These are phyloP conservation scores for Sorex maritimensis DNA, from an alignment of 2,797 vertebrate species.

Conservation along the genomic window DNA sequence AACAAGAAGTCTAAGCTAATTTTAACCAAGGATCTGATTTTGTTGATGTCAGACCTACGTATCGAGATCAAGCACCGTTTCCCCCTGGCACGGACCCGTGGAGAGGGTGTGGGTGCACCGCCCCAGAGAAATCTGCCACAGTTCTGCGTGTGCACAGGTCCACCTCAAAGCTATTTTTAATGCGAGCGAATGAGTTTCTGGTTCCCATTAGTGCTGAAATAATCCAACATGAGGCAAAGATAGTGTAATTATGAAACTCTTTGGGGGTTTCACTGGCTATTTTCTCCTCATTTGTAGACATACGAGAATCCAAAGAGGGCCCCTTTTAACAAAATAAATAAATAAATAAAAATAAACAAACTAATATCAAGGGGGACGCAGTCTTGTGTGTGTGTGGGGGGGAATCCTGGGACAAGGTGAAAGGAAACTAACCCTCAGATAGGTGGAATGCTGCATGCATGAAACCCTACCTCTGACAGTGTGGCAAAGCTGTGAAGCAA, in stretches of 20 bases:
- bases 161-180: constrained; percentile 33
- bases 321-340: neutral
- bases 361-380: no score
- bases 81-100: no score
- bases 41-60: neutral
- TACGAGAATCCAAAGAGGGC: constrained; percentile 52
- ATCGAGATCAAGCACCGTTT: neutral
- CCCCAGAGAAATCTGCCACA: neutral
- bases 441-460: no score
- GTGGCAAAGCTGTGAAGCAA: no score
- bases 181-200: neutral
- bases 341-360: neutral
- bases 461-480: no score
- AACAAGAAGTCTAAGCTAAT: neutral
- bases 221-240: constrained; percentile 61
- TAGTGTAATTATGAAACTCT: constrained; percentile 40
- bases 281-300: constrained; percentile 49
- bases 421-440: no score
- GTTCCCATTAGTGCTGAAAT: constrained; percentile 57
- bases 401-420: no score
- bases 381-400: no score
- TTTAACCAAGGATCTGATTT: constrained; percentile 18
- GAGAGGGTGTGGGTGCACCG: neutral
- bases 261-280: constrained; percentile 51
- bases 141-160: neutral